Base-by-base conservation (phyloP, 2,888 invertebrate genomes). In the Gonocerus acuteangulatus region DNA sequence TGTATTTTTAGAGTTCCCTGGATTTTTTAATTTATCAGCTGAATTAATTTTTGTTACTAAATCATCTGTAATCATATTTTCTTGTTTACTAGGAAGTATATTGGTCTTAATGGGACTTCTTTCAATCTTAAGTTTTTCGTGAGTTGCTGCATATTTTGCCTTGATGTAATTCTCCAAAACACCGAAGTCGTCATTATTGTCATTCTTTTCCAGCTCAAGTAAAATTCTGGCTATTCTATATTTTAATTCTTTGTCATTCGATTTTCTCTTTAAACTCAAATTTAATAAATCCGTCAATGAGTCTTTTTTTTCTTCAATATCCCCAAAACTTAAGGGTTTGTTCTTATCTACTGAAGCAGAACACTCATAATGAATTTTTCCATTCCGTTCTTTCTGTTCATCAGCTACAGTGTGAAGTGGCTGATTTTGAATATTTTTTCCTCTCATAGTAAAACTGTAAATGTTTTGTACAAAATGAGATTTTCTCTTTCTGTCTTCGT, bases 201-300 rank as follows among this genome's bases (percentile, higher is more conserved):
- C 54, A 22, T 54, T 39, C 22, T 54, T 54, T 42, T 54, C 54
- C 2, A 54, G 42, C 19, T 42, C 39, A n/a, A 54, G 1, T 22
- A 54, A 13, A 1, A 34, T 39, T 11, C 22, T 7, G 7, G 42
- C 54, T 11, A 54, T 22, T 2, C 18, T 21, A 2, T 34, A 42
- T 23, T 54, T 54, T 2, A 54, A 21, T n/a, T 39, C 39, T 4
- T 11, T 15, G 3, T 9, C 13, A 39, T 54, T 54, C n/a, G 42
- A 21, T 42, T 21, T 42, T 54, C 16, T 16, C 39, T 21, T 15
- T 21, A 36, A 36, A 15, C 19, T 54, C 39, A n/a, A 54, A 42
- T 16, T 27, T 44, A 1, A 13, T 9, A 32, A 45, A 13, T 52
- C 16, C 11, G n/a, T 59, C 21, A 48, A 45, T 44, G 39, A 39